Conservation (phyloP, 2,113 vertebrate species). For the Epinephelus lanceolatus region DNA sequence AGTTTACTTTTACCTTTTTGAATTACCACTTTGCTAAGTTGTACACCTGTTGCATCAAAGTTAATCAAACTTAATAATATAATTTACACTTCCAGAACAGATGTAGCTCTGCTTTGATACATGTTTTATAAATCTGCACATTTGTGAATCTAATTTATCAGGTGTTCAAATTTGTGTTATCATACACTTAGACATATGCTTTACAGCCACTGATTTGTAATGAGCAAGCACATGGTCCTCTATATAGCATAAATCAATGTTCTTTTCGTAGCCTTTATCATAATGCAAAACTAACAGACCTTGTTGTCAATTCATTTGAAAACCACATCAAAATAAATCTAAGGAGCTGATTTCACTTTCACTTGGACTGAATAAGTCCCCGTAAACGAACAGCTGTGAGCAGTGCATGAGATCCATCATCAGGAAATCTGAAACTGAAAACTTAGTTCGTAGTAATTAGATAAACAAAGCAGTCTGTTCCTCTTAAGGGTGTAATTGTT, state of each 20-base stretch:
- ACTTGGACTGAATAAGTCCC: not conserved
- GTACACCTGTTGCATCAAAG: too few relatives aligned
- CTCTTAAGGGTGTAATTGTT: not conserved
- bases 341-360: not conserved
- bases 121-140: not conserved
- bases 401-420: not conserved
- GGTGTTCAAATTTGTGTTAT: slow-evolving; percentile 12
- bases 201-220: slow-evolving; percentile 3
- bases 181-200: not conserved
- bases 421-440: not conserved
- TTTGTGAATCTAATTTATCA: not conserved
- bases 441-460: not conserved
- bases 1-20: not conserved
- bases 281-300: slow-evolving; percentile 15
- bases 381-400: not conserved
- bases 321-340: slow-evolving; percentile 13
- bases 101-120: not conserved
- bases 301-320: not conserved
- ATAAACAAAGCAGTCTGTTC: slow-evolving; percentile 10
- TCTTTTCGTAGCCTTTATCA: not conserved
- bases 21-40: too few relatives aligned
- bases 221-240: not conserved
- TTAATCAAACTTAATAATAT: not conserved
- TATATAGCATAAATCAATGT: not conserved
- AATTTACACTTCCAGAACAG: not conserved